Conservation (phyloP, 1,140 invertebrate genomes). For the Latrodectus geometricus region DNA sequence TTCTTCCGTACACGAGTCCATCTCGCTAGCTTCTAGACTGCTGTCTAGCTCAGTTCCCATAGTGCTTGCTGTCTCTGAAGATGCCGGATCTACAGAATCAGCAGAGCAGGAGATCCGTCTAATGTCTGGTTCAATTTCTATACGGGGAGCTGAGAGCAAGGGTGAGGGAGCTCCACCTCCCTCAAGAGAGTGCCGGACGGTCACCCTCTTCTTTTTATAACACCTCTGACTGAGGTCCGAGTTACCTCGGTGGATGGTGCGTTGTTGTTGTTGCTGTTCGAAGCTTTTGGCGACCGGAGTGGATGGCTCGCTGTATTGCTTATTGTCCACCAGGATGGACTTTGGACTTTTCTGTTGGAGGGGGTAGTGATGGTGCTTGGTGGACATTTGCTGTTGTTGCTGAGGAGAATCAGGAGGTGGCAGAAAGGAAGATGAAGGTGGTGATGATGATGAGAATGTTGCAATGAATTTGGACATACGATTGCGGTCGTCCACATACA, state of each 20-base stretch:
- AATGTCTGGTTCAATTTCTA: slow-evolving; percentile 32
- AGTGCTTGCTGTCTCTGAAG: slow-evolving; percentile 50
- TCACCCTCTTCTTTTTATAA: slow-evolving; percentile 80
- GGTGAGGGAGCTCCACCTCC: slow-evolving; percentile 4
- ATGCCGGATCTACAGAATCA: slow-evolving; percentile 43
- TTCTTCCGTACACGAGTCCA: slow-evolving; percentile 8
- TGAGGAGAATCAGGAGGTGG: slow-evolving; percentile 61
- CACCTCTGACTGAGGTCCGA: slow-evolving; percentile 84
- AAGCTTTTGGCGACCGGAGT: slow-evolving; percentile 75
- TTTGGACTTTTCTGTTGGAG: slow-evolving; percentile 68
- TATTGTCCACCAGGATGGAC: slow-evolving; percentile 78
- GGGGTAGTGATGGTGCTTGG: background rate
- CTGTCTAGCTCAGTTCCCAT: slow-evolving; percentile 55
- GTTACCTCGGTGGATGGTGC: slow-evolving; percentile 80
- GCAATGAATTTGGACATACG: slow-evolving; percentile 37
- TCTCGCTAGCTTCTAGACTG: slow-evolving; percentile 49
- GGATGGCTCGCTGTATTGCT: slow-evolving; percentile 81
- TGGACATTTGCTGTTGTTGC: slow-evolving; percentile 18
- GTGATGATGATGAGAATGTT: slow-evolving; percentile 62
- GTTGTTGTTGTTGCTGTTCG: slow-evolving; percentile 63
- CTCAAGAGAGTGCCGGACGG: slow-evolving; percentile 75
- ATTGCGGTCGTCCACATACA: slow-evolving; percentile 86
- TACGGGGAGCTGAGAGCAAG: slow-evolving; percentile 15
- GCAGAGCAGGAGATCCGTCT: slow-evolving; percentile 39
- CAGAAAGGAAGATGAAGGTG: slow-evolving; percentile 62